A percentile compares a stretch with the other conserved stretches of the same genome.
Conservation (phyloP, 2,113 vertebrate species). For the Mus pahari region DNA sequence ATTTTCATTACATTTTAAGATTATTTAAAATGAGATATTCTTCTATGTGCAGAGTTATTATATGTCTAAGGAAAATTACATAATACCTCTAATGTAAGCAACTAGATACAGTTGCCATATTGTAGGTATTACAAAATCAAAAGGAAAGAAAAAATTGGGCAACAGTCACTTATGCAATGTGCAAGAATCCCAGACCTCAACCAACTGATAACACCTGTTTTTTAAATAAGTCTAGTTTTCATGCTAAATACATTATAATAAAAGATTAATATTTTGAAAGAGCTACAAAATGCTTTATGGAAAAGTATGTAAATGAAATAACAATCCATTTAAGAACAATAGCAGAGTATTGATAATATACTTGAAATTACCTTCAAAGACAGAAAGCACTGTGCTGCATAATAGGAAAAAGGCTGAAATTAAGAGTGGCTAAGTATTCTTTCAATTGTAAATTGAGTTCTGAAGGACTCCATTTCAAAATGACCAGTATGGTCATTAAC, state of each 20-base stretch:
- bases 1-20: background rate
- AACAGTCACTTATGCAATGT: background rate
- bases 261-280: background rate
- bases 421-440: background rate
- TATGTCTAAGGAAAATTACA: background rate
- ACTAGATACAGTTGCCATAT: background rate
- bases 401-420: background rate
- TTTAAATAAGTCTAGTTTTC: background rate
- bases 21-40: background rate
- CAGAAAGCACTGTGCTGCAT: background rate
- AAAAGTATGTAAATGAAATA: background rate
- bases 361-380: background rate
- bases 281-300: background rate
- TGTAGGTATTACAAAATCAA: background rate
- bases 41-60: background rate
- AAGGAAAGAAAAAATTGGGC: background rate
- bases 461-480: background rate
- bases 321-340: background rate
- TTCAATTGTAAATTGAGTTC: background rate
- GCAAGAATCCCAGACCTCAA: background rate
- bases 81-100: background rate
- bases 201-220: background rate
- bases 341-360: background rate
- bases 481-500: background rate
- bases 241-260: background rate